These are phyloP conservation scores for Dipus sagitta DNA, from an alignment of 2,797 vertebrate genomes.

Conservation along the genomic window DNA sequence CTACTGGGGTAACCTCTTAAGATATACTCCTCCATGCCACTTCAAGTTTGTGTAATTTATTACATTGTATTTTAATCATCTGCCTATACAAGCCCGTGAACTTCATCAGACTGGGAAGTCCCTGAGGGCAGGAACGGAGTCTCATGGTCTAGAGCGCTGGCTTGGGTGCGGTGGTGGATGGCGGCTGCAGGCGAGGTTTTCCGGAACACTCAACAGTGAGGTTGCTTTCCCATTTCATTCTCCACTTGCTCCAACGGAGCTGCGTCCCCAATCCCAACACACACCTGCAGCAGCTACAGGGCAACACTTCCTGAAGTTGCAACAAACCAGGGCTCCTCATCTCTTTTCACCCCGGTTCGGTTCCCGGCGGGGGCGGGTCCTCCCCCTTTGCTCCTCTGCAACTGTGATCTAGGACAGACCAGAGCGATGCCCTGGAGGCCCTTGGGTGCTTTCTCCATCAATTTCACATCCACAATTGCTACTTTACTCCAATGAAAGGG, in stretches of 20 bases:
- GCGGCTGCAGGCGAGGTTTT: background rate
- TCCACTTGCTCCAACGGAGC: conserved; percentile 8
- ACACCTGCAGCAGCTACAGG: background rate
- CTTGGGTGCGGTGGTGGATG: background rate
- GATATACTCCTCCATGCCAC: conserved; percentile 2
- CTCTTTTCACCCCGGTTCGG: background rate
- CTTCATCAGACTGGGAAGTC: conserved; percentile 36
- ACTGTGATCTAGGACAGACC: conserved; percentile 24
- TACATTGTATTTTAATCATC: conserved; percentile 36
- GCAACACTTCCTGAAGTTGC: conserved; percentile 51
- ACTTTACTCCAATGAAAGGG: conserved; percentile 27
- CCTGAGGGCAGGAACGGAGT: conserved; percentile 49
- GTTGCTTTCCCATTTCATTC: conserved; percentile 36
- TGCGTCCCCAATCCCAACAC: background rate
- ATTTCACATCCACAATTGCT: conserved; percentile 44
- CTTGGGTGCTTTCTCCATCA: conserved; percentile 36
- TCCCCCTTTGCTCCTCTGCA: conserved; percentile 2
- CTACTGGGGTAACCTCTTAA: conserved; percentile 48
- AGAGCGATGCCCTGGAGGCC: conserved; percentile 8
- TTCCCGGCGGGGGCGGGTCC: too few species aligned
- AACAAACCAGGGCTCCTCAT: conserved; percentile 34
- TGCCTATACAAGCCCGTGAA: conserved; percentile 42
- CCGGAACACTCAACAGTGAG: background rate
- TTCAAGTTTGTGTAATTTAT: conserved; percentile 57
- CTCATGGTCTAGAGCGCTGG: conserved; percentile 5